Percentiles rank a stretch among this genome's conserved stretches.
Evolutionary conservation across 2,888 invertebrate genomes (phyloP).

Genomic region (Branchipolynoe longqiensis): DNA sequence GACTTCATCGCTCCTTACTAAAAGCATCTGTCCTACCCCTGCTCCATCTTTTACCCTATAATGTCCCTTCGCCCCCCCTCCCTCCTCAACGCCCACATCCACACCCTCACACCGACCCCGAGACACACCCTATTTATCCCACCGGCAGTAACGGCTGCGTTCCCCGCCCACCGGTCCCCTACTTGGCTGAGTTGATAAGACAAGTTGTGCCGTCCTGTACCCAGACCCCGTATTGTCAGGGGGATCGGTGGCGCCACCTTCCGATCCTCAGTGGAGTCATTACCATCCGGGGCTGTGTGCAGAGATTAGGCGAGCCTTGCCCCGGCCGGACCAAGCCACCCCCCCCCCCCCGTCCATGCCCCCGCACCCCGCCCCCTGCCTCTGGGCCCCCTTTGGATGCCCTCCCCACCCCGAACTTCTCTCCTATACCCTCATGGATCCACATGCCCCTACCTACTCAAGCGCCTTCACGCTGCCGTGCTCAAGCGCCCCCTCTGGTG

Average conservation of each 20-base stretch:
- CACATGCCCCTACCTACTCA: background rate
- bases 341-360: background rate
- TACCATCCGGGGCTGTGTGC: background rate
- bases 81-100: background rate
- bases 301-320: constrained; percentile 15
- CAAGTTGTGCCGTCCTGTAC: background rate
- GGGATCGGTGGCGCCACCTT: constrained; percentile 31
- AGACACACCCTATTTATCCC: no score
- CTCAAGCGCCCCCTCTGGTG: no score
- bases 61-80: background rate
- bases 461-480: no score
- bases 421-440: background rate
- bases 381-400: background rate
- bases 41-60: no score
- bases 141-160: background rate
- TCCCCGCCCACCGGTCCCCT: background rate
- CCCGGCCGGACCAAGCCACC: background rate
- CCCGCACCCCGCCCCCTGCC: background rate
- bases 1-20: no score
- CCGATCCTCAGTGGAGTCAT: constrained; percentile 32
- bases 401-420: background rate
- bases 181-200: background rate
- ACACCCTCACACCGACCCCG: background rate
- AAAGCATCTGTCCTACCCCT: no score
- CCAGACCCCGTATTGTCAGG: constrained; percentile 10